These are phyloP conservation scores for Etheostoma cragini DNA, from an alignment of 2,113 vertebrate genomes.

Conservation along the genomic window DNA sequence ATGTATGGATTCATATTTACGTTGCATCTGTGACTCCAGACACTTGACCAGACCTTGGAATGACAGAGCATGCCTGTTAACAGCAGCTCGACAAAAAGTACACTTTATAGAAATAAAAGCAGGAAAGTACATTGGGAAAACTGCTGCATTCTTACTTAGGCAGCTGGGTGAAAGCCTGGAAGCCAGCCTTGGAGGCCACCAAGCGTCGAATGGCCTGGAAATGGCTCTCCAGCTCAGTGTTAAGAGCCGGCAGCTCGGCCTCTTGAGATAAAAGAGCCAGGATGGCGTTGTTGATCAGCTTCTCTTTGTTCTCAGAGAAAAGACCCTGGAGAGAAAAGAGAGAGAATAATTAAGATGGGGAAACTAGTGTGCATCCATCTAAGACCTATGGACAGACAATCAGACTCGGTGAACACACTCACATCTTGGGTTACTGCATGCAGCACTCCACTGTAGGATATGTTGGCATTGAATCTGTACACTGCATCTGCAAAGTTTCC, in stretches of 20 bases:
- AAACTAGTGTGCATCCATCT: not conserved
- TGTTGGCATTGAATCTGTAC: constrained; percentile 98
- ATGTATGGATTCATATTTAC: constrained; percentile 85
- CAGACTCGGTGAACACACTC: constrained; percentile 74
- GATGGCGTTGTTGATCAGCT: constrained; percentile 98
- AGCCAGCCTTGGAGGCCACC: constrained; percentile 98
- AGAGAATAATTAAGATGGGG: not conserved
- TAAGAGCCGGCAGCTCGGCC: constrained; percentile 88
- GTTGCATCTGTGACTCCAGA: constrained; percentile 82
- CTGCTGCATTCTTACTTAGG: constrained; percentile 88
- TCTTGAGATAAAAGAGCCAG: constrained; percentile 95
- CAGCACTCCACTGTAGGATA: constrained; percentile 97
- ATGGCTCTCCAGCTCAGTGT: constrained; percentile 96
- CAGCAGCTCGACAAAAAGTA: constrained; percentile 59
- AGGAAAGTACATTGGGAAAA: not conserved
- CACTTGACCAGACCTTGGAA: constrained; percentile 85
- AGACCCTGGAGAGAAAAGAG: constrained; percentile 86
- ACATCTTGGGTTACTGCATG: constrained; percentile 99
- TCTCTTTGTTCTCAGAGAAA: constrained; percentile 99
- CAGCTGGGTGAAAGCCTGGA: constrained; percentile 98
- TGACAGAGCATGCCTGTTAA: constrained; percentile 80
- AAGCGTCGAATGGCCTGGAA: constrained; percentile 97
- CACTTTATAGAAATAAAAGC: constrained; percentile 41
- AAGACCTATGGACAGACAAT: not conserved
- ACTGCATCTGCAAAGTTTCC: constrained; percentile 97